These are phyloP conservation scores for Novumbra hubbsi DNA, from an alignment of 2,797 vertebrate species.

Conservation along the genomic window DNA sequence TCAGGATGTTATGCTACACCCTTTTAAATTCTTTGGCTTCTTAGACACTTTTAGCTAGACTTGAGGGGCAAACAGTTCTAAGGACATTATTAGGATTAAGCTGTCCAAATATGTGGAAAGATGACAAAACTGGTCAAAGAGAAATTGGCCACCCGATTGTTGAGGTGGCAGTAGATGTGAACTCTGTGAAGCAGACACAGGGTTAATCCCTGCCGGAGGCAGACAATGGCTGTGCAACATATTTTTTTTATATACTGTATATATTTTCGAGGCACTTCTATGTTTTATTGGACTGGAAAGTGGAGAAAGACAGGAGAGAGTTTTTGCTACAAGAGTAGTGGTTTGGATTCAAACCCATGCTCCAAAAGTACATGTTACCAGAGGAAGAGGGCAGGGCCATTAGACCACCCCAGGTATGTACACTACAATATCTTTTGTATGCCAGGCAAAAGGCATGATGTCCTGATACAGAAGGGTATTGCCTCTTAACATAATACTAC, in stretches of 20 bases:
- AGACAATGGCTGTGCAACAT: neutral
- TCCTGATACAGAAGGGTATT: too few relatives aligned
- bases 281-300: too few relatives aligned
- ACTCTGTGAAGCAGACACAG: conserved; percentile 43
- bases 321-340: too few relatives aligned
- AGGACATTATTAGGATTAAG: neutral
- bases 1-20: neutral
- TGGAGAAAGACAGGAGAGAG: too few relatives aligned
- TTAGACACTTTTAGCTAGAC: conserved; percentile 1
- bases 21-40: neutral
- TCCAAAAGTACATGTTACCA: too few relatives aligned
- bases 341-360: too few relatives aligned
- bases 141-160: conserved; percentile 1
- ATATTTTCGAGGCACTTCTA: too few relatives aligned
- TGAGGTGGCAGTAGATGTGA: conserved; percentile 29
- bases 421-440: too few relatives aligned
- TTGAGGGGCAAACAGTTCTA: neutral
- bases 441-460: too few relatives aligned
- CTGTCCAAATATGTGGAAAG: conserved; percentile 33
- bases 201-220: conserved; percentile 32
- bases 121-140: conserved; percentile 33
- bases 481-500: too few relatives aligned
- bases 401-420: too few relatives aligned
- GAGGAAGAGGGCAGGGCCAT: too few relatives aligned
- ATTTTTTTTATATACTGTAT: neutral